Conservation (phyloP, 2,797 vertebrate species). For the Bradypodion ventrale region DNA sequence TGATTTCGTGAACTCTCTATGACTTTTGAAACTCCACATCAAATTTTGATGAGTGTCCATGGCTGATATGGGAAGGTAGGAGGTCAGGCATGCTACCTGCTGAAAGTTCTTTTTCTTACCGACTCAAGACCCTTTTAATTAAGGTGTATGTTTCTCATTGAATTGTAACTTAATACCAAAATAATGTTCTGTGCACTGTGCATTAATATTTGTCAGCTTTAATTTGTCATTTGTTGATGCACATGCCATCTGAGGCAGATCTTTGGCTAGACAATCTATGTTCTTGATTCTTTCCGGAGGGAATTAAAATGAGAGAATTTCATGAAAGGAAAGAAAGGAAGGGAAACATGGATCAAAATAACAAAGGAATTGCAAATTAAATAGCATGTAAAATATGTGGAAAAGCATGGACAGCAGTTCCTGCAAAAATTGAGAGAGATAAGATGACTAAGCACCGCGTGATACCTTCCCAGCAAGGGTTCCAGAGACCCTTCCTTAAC, state of each 20-base stretch:
- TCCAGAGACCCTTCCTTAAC: conserved; percentile 1
- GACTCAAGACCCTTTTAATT: conserved; percentile 33
- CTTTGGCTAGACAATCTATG: conserved; percentile 7
- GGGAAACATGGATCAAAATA: conserved; percentile 1
- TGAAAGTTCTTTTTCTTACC: conserved; percentile 32
- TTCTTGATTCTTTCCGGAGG: conserved; percentile 11
- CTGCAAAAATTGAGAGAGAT: background rate
- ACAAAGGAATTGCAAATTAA: background rate
- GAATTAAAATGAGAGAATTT: conserved; percentile 3
- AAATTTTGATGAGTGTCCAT: conserved; percentile 62
- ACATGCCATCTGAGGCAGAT: background rate
- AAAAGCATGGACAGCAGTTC: background rate
- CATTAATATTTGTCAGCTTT: conserved; percentile 45
- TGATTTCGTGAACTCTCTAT: conserved; percentile 65
- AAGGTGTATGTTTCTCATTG: conserved; percentile 22
- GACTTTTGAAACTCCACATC: conserved; percentile 55
- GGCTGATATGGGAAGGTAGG: conserved; percentile 52
- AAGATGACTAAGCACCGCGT: background rate
- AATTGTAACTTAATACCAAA: conserved; percentile 54
- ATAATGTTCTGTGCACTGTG: conserved; percentile 28
- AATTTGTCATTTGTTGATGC: conserved; percentile 34
- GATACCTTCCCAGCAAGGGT: background rate
- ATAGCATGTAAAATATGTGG: background rate
- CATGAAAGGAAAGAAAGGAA: background rate
- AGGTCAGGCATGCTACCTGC: conserved; percentile 44